Evolutionary conservation across 2,888 invertebrate genomes (phyloP).

Genomic region (Amphipyra berbera): DNA sequence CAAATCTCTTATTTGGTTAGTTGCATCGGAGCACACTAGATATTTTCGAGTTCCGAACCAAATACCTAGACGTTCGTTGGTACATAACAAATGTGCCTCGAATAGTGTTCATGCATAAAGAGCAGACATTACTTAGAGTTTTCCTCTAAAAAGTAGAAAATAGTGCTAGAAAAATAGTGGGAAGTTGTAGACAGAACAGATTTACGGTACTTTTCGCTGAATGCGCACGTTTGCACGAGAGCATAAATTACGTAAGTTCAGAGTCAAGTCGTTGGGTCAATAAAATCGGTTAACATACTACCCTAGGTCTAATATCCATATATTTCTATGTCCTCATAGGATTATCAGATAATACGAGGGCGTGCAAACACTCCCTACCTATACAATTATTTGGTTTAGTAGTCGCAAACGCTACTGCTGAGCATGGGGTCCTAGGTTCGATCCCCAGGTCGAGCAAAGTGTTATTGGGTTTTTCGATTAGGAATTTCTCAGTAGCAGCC

Average conservation of each 20-base stretch:
- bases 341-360: neutral
- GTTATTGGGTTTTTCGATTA: too few relatives aligned
- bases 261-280: constrained; percentile 36
- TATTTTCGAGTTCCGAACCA: constrained; percentile 21
- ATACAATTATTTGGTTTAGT: too few relatives aligned
- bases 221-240: constrained; percentile 28
- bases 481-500: too few relatives aligned
- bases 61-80: neutral
- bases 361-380: too few relatives aligned
- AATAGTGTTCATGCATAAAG: constrained; percentile 11
- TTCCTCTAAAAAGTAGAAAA: constrained; percentile 15
- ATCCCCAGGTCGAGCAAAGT: too few relatives aligned
- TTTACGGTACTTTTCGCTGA: constrained; percentile 45
- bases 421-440: too few relatives aligned
- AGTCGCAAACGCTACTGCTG: too few relatives aligned
- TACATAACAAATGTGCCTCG: neutral
- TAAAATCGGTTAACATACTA: constrained; percentile 26
- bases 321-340: neutral
- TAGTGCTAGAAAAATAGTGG: constrained; percentile 13
- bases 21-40: constrained; percentile 6
- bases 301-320: constrained; percentile 4
- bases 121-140: constrained; percentile 3
- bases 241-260: constrained; percentile 47
- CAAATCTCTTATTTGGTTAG: constrained; percentile 19
- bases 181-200: constrained; percentile 38